A percentile compares a stretch with the other conserved stretches of the same genome.
Evolutionary conservation across 2,113 vertebrate genomes (phyloP).

Genomic region (Nothocercus nigrocapillus): DNA sequence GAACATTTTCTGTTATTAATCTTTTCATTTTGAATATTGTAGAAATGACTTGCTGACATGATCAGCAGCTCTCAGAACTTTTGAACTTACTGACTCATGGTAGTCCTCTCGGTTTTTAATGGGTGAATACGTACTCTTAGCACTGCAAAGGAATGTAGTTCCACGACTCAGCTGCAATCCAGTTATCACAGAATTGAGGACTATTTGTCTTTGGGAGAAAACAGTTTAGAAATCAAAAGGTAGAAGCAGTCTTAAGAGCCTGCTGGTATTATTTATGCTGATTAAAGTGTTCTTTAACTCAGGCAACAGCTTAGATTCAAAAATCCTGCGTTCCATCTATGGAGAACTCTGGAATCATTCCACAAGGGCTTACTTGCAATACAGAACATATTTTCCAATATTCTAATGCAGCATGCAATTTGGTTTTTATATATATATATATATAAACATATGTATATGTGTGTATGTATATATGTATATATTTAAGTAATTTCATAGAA

Average conservation of each 20-base stretch:
- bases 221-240: background rate
- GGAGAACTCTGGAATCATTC: background rate
- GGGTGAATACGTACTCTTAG: background rate
- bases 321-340: background rate
- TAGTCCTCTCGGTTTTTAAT: background rate
- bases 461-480: too few relatives aligned
- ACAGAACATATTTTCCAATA: background rate
- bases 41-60: background rate
- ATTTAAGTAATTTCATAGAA: background rate
- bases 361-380: background rate
- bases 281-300: background rate
- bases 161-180: rapidly evolving
- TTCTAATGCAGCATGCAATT: background rate
- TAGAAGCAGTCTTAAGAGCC: background rate
- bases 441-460: too few relatives aligned
- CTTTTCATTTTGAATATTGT: background rate
- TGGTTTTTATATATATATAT: background rate
- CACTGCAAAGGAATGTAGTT: background rate
- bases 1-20: background rate
- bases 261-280: background rate
- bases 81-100: background rate
- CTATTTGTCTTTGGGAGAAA: background rate
- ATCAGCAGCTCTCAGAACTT: background rate
- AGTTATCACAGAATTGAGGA: background rate
- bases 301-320: background rate